These are phyloP conservation scores for Podarcis siculus DNA, from an alignment of 2,797 vertebrate species.

Conservation along the genomic window DNA sequence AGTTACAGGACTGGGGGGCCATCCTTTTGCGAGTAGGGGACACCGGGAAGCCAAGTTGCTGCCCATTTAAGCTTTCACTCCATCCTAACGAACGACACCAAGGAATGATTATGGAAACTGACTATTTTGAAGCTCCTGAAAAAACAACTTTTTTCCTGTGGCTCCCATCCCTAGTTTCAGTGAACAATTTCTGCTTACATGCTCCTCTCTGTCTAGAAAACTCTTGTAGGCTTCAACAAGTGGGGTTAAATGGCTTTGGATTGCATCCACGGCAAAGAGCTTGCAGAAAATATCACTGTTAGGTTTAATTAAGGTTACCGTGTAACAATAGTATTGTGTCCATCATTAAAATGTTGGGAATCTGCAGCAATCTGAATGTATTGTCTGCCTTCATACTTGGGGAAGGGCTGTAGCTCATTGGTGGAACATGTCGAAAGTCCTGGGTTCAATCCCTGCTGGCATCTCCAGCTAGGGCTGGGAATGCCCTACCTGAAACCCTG, in stretches of 20 bases:
- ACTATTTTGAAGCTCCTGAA: neutral
- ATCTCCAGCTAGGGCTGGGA: too few species aligned
- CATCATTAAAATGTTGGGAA: neutral
- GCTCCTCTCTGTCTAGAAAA: neutral
- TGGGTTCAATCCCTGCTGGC: too few species aligned
- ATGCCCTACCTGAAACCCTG: too few species aligned
- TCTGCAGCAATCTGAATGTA: neutral
- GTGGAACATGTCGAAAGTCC: neutral
- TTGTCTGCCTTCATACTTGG: neutral
- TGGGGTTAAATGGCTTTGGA: neutral
- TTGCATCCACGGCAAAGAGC: neutral
- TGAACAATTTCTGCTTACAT: too few species aligned
- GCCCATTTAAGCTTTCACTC: accelerated
- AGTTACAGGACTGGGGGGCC: slow-evolving; percentile 70
- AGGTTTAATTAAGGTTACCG: neutral
- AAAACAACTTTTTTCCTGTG: neutral
- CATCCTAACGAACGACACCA: neutral
- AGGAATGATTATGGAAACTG: accelerated
- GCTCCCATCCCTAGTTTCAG: too few species aligned
- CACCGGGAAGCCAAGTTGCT: accelerated
- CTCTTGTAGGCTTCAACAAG: neutral
- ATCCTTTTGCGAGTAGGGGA: slow-evolving; percentile 62
- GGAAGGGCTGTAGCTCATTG: neutral
- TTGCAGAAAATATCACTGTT: neutral
- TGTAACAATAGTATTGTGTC: neutral